Evolutionary conservation across 2,888 invertebrate genomes (phyloP), one percentile per base, ranked within the genome.

Genomic region (Pandemis cinnamomeana): DNA sequence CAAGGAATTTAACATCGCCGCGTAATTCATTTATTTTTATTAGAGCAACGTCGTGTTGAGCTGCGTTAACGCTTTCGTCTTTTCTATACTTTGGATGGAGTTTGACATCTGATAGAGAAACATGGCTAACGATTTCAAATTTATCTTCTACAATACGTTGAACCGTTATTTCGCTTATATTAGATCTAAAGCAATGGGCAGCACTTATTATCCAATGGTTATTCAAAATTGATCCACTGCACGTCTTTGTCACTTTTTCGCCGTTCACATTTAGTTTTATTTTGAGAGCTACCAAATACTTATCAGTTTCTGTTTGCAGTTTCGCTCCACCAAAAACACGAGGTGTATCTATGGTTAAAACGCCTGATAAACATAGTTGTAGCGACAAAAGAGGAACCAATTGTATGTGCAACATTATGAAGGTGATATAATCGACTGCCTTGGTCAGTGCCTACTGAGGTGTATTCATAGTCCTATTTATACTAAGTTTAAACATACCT

Each of bases 131-230:
- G 7, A 20, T 41, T 61, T 36, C 48, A 41, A 58, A 55, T 13
- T 51, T 61, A 0, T 55, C 70, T 51, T 62, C 7, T 36, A 15
- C 41, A 41, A 71, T 46, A 20, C 53, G 61, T 61, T 67, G 41
- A 27, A 71, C 67, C 8, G 7, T 53, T 0, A 74, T 61, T 60
- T 60, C 36, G 6, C 20, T 46, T 20, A 36, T 20, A 20, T 48
- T 20, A 67, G 53, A 46, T 71, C 61, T 70, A 55, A 74, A 74
- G 7, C 74, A 74, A 71, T 74, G 74, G 2, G 74, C 74, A 13
- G 70, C 74, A 71, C 70, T 74, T 36, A 74, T 41, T n/a, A 74
- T 55, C 74, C 74, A 74, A 55, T 71, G 41, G 0, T 20, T 36
- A 55, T 67, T 42, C 7, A 74, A 36, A 7, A 62, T 66, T 0